A percentile compares a stretch with the other conserved stretches of the same genome.
Evolutionary conservation across 2,888 invertebrate genomes (phyloP).

Genomic region (Pemphredon lugubris): DNA sequence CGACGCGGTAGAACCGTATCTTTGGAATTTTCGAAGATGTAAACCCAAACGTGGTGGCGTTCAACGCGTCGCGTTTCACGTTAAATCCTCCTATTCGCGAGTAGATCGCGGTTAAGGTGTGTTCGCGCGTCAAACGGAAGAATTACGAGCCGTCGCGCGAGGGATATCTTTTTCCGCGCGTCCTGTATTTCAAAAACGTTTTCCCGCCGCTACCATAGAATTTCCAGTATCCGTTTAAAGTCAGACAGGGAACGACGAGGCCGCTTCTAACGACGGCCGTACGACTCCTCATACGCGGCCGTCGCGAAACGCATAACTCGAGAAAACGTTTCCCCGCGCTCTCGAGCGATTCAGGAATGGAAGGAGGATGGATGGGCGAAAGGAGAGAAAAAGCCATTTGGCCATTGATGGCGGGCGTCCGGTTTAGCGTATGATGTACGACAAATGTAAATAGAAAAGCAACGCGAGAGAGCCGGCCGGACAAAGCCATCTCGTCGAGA

Average conservation of each 20-base stretch:
- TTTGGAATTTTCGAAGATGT: too few species aligned
- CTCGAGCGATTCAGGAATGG: not conserved
- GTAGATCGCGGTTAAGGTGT: too few species aligned
- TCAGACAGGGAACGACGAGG: not conserved
- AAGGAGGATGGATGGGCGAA: slow-evolving; percentile 3
- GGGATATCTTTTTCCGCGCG: not conserved
- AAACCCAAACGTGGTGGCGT: too few species aligned
- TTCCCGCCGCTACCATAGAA: too few species aligned
- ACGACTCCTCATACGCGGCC: not conserved
- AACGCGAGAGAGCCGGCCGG: slow-evolving; percentile 47
- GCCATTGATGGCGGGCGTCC: slow-evolving; percentile 55
- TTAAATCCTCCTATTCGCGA: too few species aligned
- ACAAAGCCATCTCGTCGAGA: slow-evolving; percentile 61
- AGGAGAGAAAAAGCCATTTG: slow-evolving; percentile 51
- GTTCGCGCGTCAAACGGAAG: too few species aligned
- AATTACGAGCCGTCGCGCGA: not conserved
- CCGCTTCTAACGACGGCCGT: not conserved
- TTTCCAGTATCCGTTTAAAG: too few species aligned
- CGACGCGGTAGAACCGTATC: too few species aligned
- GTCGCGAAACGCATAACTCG: not conserved
- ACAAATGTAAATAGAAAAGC: slow-evolving; percentile 69
- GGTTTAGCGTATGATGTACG: slow-evolving; percentile 48
- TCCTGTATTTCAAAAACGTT: too few species aligned
- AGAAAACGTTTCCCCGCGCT: slow-evolving; percentile 12
- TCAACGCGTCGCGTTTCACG: too few species aligned